Base-by-base conservation (phyloP, 2,888 invertebrate genomes). In the Patella depressa region DNA sequence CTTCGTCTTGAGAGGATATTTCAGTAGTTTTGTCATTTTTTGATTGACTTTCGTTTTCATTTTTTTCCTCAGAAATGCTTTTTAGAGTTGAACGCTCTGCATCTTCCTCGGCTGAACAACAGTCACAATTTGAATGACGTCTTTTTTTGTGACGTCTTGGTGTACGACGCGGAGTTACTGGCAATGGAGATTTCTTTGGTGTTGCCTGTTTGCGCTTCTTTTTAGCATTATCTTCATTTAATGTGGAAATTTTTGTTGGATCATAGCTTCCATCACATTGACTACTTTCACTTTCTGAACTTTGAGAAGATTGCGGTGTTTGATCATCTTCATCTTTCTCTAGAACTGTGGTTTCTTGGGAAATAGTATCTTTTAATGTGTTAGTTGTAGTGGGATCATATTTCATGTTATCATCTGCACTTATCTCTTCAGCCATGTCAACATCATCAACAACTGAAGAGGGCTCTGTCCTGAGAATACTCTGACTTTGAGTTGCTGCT, bases 171-270 rank as follows among this genome's bases (percentile, higher is more conserved):
- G 77, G 29, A 19, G 72, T 73, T 11, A 53, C 24, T 17, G 57
- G 53, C 34, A 55, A 71, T n/a, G 55, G 74, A 69, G 82, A 75
- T 74, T 83, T 85, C 76, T 85, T 85, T 5, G 87, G 86, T 3
- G 82, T 79, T 19, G 78, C 74, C 72, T 85, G 85, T 75, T 88
- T 88, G 71, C 86, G 78, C 59, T 82, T 81, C 53, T 78, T 79
- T 70, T 72, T 57, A 54, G 55, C 19, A 17, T 65, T 74, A 12
- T 54, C 72, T 45, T 72, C 74, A 15, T 29, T 24, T 3, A 78
- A 53, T 19, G 74, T 78, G 29, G 78, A 74, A 11, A 71, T 73
- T 14, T 71, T 73, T 12, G 73, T 53, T 15, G 77, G 77, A 45
- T 77, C 77, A 77, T 73, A 77, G 7, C 24, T 53, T 15, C n/a